Evolutionary conservation across 2,113 vertebrate genomes (phyloP).

Genomic region (Macquaria ambigua): DNA sequence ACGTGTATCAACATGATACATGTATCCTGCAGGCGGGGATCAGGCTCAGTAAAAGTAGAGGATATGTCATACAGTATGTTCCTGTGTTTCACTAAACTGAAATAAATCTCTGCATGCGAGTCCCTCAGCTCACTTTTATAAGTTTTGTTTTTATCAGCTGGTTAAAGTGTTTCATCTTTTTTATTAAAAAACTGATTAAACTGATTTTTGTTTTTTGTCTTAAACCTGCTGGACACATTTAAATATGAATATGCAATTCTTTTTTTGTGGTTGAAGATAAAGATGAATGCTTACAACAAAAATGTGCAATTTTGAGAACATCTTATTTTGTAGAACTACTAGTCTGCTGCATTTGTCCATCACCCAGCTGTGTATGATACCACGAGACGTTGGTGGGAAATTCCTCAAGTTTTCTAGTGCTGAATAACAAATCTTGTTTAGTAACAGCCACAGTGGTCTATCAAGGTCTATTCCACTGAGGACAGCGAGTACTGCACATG

Average conservation of each 20-base stretch:
- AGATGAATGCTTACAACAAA: not conserved
- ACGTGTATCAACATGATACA: slow-evolving; percentile 43
- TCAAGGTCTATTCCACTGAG: slow-evolving; percentile 29
- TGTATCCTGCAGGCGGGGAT: slow-evolving; percentile 44
- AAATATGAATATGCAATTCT: not conserved
- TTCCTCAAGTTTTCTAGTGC: slow-evolving; percentile 11
- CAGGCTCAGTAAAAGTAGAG: slow-evolving; percentile 14
- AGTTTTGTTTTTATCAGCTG: slow-evolving; percentile 22
- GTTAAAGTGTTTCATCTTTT: slow-evolving; percentile 14
- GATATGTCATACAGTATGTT: slow-evolving; percentile 29
- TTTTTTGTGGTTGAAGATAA: slow-evolving; percentile 17
- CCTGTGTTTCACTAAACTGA: slow-evolving; percentile 33
- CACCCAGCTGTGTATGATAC: slow-evolving; percentile 10
- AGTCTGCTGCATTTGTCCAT: slow-evolving; percentile 20
- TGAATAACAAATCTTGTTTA: slow-evolving; percentile 34
- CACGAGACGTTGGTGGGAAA: slow-evolving; percentile 21
- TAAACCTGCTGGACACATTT: not conserved
- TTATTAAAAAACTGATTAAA: too few relatives aligned
- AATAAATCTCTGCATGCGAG: slow-evolving; percentile 22
- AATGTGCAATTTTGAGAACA: slow-evolving; percentile 11
- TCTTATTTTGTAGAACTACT: slow-evolving; percentile 1
- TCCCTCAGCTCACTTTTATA: slow-evolving; percentile 21
- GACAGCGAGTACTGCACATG: slow-evolving; percentile 3
- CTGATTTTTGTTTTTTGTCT: too few relatives aligned
- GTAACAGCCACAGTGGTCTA: slow-evolving; percentile 16